Evolutionary conservation across 1,140 invertebrate species (phyloP), one percentile per base, ranked within the genome.

Genomic region (Caerostris darwini): DNA sequence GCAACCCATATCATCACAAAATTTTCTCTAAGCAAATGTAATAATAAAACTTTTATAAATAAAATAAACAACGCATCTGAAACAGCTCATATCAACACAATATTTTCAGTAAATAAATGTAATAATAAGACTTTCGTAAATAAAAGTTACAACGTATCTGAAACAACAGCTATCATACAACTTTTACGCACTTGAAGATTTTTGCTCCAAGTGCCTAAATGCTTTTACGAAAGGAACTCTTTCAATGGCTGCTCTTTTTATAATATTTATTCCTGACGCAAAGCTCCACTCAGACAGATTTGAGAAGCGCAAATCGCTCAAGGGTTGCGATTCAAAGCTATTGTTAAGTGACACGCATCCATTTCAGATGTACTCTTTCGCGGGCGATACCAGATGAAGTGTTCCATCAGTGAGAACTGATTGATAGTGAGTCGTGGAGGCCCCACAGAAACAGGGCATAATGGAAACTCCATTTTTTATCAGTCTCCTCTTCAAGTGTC

Each of bases 291-390:
- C 71, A 77, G 71, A 77, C 71, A 77, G 71, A 77, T 77, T 77
- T 50, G 8, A 50, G 12, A 77, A 77, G 71, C 12, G 71, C 34
- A 77, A 77, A 77, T 77, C 71, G 71, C 71, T 77, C 71, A 77
- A 77, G 71, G 71, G 71, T 77, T 77, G 34, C 34, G 50, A 8
- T 71, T 71, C 19, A 34, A 4, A 77, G 71, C 71, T 50, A 77
- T 77, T 77, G 71, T 77, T 77, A 77, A 77, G 71, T 77, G 71
- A 77, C 71, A 77, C 50, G 53, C 19, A 71, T 77, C 71, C 71
- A 77, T 77, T 77, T 77, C 34, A 77, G 71, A 77, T 50, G 71
- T 34, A 77, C 71, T 77, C 34, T 50, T 77, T 77, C 71, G 71
- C 14, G 71, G 34, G 12, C 3, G 71, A 50, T 77, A 14, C 34